These are phyloP conservation scores for Ceratoteleas bidentatus DNA, from an alignment of 1,140 invertebrate genomes.

Conservation along the genomic window DNA sequence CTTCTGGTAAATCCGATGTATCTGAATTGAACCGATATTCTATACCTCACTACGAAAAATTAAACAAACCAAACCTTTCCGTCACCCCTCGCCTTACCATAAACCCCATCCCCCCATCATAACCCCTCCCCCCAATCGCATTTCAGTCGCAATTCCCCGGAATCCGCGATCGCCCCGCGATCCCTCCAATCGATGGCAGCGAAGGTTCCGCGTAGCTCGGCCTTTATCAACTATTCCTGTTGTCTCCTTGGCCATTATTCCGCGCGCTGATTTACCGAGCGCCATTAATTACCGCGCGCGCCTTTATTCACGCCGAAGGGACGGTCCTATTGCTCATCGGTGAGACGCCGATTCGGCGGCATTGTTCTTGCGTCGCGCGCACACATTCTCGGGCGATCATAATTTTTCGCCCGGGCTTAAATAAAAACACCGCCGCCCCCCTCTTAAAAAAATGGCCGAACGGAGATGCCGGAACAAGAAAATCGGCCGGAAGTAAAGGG, in stretches of 20 bases:
- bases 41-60: no score
- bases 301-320: constrained; percentile 80
- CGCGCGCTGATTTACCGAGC: constrained; percentile 77
- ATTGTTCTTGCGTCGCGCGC: constrained; percentile 81
- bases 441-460: constrained; percentile 61
- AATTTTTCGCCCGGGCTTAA: constrained; percentile 71
- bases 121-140: background rate
- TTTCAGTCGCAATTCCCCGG: background rate
- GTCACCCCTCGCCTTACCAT: no score
- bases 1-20: no score
- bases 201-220: constrained; percentile 69
- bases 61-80: no score
- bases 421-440: constrained; percentile 68
- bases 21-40: no score
- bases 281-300: constrained; percentile 80
- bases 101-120: no score
- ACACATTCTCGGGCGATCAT: constrained; percentile 73
- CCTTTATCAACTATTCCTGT: constrained; percentile 82
- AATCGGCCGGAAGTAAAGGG: constrained; percentile 63
- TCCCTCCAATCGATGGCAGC: constrained; percentile 66
- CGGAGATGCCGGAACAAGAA: constrained; percentile 66
- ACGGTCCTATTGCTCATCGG: constrained; percentile 81
- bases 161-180: constrained; percentile 9
- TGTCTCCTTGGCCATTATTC: constrained; percentile 81
- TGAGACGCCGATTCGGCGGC: constrained; percentile 79